A percentile compares a stretch with the other conserved stretches of the same genome.
These are phyloP conservation scores for Escarpia spicata DNA, from an alignment of 2,888 invertebrate genomes.

Conservation along the genomic window DNA sequence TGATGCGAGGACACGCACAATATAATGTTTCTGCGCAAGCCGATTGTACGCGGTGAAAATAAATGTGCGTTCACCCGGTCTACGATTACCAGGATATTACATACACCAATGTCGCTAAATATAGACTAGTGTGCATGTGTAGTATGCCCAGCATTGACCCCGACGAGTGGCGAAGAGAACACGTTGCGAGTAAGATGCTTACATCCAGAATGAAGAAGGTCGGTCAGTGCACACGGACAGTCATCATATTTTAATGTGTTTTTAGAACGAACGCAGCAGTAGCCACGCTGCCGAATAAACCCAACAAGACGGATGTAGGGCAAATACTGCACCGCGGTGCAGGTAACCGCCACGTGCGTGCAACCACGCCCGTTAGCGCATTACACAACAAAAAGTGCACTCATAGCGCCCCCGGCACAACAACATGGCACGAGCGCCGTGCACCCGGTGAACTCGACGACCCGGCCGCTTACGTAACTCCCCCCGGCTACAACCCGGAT, in stretches of 20 bases:
- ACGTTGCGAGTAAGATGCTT: background rate
- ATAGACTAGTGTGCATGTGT: background rate
- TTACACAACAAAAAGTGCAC: background rate
- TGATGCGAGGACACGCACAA: background rate
- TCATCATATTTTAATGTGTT: background rate
- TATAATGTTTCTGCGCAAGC: background rate
- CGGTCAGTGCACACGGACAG: background rate
- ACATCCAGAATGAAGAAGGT: background rate
- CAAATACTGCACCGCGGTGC: background rate
- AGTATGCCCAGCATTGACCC: background rate
- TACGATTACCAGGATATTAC: background rate
- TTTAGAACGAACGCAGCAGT: background rate
- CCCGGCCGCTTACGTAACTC: background rate
- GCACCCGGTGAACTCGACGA: background rate
- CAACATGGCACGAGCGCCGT: background rate
- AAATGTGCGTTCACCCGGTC: background rate
- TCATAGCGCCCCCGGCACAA: background rate
- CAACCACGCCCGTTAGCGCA: conserved; percentile 1
- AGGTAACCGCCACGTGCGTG: background rate
- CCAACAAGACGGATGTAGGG: background rate
- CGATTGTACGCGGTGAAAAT: background rate
- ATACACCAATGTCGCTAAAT: background rate
- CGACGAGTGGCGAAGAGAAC: background rate
- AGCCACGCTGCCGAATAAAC: background rate
- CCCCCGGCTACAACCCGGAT: background rate